Evolutionary conservation across 1,140 invertebrate genomes (phyloP).

Genomic region (Aplysia californica): DNA sequence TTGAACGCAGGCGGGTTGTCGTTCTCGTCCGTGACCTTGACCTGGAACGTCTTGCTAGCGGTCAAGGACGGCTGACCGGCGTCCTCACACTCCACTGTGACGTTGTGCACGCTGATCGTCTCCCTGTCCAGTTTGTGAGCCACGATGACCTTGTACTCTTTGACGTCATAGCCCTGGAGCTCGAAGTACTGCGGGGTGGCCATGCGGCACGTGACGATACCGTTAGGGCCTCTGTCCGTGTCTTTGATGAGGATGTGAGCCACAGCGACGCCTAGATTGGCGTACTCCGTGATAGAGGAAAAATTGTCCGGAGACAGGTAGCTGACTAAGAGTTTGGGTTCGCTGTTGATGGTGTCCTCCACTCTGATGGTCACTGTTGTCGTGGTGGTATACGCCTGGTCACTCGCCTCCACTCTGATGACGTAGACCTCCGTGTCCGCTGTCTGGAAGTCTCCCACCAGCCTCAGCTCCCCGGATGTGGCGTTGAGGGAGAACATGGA

Average conservation of each 20-base stretch:
- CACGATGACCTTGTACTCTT: conserved; percentile 60
- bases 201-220: conserved; percentile 49
- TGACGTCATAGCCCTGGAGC: conserved; percentile 48
- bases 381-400: conserved; percentile 45
- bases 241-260: conserved; percentile 54
- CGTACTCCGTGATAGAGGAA: conserved; percentile 45
- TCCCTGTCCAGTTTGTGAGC: conserved; percentile 82
- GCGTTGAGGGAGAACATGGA: conserved; percentile 47
- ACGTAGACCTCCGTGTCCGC: conserved; percentile 40
- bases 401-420: conserved; percentile 46
- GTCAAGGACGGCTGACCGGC: conserved; percentile 80
- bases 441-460: conserved; percentile 44
- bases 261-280: conserved; percentile 48
- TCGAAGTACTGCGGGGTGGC: conserved; percentile 42
- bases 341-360: conserved; percentile 60
- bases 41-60: conserved; percentile 78
- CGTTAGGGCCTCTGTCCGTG: conserved; percentile 52
- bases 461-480: conserved; percentile 43
- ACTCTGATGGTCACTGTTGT: conserved; percentile 56
- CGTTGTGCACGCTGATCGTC: conserved; percentile 76
- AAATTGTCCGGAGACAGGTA: conserved; percentile 36
- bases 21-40: conserved; percentile 90
- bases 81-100: conserved; percentile 85
- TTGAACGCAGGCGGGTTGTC: conserved; percentile 87
- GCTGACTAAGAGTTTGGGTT: conserved; percentile 56